Evolutionary conservation across 2,888 invertebrate genomes (phyloP), one percentile per base, ranked within the genome.

Genomic region (Alloscopus bannaensis): DNA sequence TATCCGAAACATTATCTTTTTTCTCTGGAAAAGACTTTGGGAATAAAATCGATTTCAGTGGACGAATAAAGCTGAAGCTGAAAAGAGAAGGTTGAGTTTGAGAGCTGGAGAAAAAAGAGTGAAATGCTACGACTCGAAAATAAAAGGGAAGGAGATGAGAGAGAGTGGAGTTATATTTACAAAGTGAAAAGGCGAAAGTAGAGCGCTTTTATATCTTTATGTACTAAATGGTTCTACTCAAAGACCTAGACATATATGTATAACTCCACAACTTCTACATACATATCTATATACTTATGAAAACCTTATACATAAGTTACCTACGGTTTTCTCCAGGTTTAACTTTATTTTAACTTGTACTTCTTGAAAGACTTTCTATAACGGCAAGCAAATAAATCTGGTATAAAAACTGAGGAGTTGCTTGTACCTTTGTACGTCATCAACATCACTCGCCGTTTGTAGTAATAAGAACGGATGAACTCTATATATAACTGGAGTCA

Each of bases 21-120:
- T 73, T 73, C 73, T 73, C 59, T 52, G 69, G 62, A 68, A 66
- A 76, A 76, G 76, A 76, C 76, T 75, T 75, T 68, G 60, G 62
- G 69, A 76, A 76, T 76, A 76, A 76, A 76, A 76, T 76, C 76
- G 76, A 76, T 76, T 76, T 76, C 69, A 69, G 76, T 76, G 76
- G 69, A 68, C 76, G 76, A 76, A 76, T 76, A 76, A 76, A 76
- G 69, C 76, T 76, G 62, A 76, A 36, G 29, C 68, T 76, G 50
- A 76, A 76, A 75, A 76, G 65, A 65, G 65, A 72, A 55, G 65
- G 73, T 65, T 73, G 45, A 24, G 64, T 73, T 73, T 73, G 72
- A 72, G 72, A 62, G 72, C 52, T 62, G 50, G 47, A 22, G 47
- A 40, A 29, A 65, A n/a, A 50, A 24, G 47, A 65, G 45, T n/a